Base-by-base conservation (phyloP, 2,888 invertebrate genomes). In the Heliconius erato region DNA sequence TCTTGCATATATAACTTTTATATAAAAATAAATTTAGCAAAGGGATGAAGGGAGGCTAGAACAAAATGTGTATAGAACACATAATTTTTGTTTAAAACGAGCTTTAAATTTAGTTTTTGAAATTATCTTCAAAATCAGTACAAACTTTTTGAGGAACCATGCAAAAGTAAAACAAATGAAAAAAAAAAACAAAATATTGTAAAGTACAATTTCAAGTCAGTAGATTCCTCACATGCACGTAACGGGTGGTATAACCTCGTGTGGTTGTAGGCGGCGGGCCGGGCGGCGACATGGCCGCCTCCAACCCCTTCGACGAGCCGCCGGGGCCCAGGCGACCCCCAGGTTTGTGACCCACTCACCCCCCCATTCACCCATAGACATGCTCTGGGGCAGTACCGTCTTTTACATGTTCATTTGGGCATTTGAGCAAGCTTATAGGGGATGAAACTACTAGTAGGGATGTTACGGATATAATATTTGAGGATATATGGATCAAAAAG, bases 281-380 rank as follows among this genome's bases (percentile, higher is more conserved):
- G 88, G 95, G 94, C 90, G 95, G 94, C 89, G 98, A 98, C 97
- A 98, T 98, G 93, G 98, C 97, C 97, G 98, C 98, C 94, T 98
- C 98, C 94, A 98, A 98, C 96, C 98, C 98, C 89, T 98, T 98
- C 96, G 98, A 98, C 96, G 98, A 98, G 96, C 97, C 97, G 92
- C 97, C 97, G 91, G 95, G 95, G 93, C 95, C 95, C 85, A 90
- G 95, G 89, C 92, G 95, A 93, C 94, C 95, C 92, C 96, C 95
- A 96, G 96, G 95, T 95, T 94, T 94, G 88, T 88, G 91, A 88
- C 87, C 88, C 88, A 91, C 89, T 88, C 90, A 87, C 87, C 88
- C 88, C 91, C 82, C 80, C 84, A 63, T 40, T 44, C 71, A 71
- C 40, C 40, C n/a, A n/a, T 71, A 71, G 71, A 71, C 71, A 72